A percentile compares a stretch with the other conserved stretches of the same genome.
Conservation (phyloP, 2,113 vertebrate genomes). For the Acanthochromis polyacanthus region DNA sequence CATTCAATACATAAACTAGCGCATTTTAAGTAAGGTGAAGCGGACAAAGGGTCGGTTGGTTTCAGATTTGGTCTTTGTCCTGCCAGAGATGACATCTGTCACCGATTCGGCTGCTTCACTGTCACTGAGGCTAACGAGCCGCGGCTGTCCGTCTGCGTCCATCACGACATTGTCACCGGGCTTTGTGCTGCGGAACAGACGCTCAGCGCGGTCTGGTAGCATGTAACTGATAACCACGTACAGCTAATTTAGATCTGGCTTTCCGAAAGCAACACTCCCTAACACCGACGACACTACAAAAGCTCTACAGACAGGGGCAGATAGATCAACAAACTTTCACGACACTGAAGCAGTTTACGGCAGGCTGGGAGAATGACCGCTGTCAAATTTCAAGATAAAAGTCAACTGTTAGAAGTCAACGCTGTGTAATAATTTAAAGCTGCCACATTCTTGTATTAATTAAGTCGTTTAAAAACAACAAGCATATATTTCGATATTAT, state of each 20-base stretch:
- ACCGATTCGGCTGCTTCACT: conserved; percentile 16
- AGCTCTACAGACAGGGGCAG: neutral
- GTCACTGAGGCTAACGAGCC: conserved; percentile 45
- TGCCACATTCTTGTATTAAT: too few species aligned
- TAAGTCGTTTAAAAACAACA: neutral
- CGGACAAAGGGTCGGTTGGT: neutral
- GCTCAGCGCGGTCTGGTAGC: neutral
- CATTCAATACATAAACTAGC: neutral
- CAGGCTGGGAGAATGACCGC: conserved; percentile 8
- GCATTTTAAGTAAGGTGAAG: neutral
- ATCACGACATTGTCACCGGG: conserved; percentile 12
- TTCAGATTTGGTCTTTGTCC: conserved; percentile 23
- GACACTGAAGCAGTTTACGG: conserved; percentile 65
- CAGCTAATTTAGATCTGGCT: neutral
- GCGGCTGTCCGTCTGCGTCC: conserved; percentile 20
- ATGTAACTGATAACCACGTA: neutral
- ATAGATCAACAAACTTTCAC: conserved; percentile 64
- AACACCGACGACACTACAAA: neutral
- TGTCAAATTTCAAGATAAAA: conserved; percentile 71
- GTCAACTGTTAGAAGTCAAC: neutral
- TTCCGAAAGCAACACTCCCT: neutral
- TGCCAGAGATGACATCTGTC: conserved; percentile 45
- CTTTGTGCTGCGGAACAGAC: neutral
- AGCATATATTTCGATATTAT: too few species aligned
- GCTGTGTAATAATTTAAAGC: too few species aligned